Base-by-base conservation (phyloP, 2,888 invertebrate genomes). In the Seira ritae region DNA sequence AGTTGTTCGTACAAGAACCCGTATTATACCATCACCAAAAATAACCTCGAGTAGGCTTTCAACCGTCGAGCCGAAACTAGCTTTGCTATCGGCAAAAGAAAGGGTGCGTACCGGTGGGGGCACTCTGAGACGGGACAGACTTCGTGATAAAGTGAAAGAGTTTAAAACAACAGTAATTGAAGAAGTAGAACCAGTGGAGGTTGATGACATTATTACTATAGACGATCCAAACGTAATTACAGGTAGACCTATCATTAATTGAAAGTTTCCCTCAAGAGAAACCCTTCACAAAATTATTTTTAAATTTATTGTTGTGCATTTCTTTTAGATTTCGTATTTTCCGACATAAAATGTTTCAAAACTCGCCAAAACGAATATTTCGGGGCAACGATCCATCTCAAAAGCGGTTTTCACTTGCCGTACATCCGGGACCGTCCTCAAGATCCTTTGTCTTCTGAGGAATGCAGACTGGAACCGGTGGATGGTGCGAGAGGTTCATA, bases 401-500 rank as follows among this genome's bases (percentile, higher is more conserved):
- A 88, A 74, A 82, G 55, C 81, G 89, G 87, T 0, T 88, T 81
- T 70, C 87, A 89, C 24, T 55, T 85, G 1, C 89, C 89, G 0
- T 89, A 89, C 83, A 86, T 89, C 17, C 77, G 88, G 20, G 88
- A 87, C 66, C 50, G 88, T 65, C 89, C 89, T 1, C 87, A 89
- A 23, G 88, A 89, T 69, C 87, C 89, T 1, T 62, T 89, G 22
- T 84, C 84, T 0, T 84, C 86, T 3, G 85, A 85, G 10, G 86
- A 86, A 3, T 89, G 89, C 67, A 71, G 75, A 22, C 77, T 89
- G 81, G 88, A 89, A 20, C 68, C 24, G n/a, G 31, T 85, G 20
- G 84, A 81, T 19, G 80, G 71, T 0, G 69, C 84, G 0, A 78
- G 84, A 67, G 82, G 85, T 12, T 80, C 83, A 0, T 88, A 85